phyloP scores from a whole-genome alignment of 2,888 invertebrate species.

The Machimus atricapillus region DNA sequence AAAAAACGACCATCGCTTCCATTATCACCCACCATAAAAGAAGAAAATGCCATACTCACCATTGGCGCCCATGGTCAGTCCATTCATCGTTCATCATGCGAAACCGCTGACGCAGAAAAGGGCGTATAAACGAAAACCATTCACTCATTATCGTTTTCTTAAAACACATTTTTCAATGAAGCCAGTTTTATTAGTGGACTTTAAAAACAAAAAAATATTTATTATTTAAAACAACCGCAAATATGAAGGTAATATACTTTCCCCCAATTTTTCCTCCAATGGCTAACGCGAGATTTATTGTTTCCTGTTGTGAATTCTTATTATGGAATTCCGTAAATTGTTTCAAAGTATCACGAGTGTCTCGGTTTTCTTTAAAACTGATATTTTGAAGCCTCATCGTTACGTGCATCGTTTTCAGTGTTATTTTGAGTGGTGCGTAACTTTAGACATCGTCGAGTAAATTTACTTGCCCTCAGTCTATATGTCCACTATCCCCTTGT shows the following conservation, averaged over 20 bases:
- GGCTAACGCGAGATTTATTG: background rate
- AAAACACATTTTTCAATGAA: background rate
- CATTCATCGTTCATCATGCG: conserved; percentile 41
- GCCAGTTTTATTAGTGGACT: background rate
- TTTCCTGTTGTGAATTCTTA: background rate
- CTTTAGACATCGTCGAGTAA: background rate
- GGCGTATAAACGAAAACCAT: conserved; percentile 31
- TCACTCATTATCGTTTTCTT: background rate
- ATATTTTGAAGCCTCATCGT: background rate
- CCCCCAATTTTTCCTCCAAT: conserved; percentile 6
- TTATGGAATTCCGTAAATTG: background rate
- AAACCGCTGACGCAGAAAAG: conserved; percentile 41
- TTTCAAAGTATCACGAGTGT: background rate
- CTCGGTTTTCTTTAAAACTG: conserved; percentile 1
- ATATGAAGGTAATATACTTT: conserved; percentile 28
- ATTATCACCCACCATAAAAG: conserved; percentile 42
- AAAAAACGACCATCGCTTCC: conserved; percentile 39
- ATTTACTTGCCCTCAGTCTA: background rate
- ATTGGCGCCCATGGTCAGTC: conserved; percentile 45
- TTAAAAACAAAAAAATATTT: background rate
- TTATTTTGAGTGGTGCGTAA: background rate
- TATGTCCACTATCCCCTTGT: background rate
- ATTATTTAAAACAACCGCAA: conserved; percentile 1
- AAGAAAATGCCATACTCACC: conserved; percentile 44
- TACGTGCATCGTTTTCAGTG: background rate